phyloP scores from a whole-genome alignment of 2,113 vertebrate genomes.

The Tetrao urogallus region DNA sequence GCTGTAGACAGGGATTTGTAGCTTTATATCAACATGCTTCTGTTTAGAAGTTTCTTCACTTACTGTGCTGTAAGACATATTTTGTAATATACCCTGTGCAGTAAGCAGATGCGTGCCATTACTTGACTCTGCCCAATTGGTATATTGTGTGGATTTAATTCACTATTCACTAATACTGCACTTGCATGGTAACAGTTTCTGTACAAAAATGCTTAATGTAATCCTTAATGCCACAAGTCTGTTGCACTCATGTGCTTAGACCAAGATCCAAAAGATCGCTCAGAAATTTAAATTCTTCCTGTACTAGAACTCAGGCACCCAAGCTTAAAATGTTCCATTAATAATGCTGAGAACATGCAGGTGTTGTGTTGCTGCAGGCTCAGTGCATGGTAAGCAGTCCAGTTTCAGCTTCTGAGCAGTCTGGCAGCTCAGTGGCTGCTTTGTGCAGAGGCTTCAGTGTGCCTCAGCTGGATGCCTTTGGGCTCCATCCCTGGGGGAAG shows the following conservation, averaged over 20 bases:
- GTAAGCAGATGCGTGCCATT: neutral
- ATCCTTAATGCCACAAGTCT: neutral
- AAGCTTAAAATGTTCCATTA: neutral
- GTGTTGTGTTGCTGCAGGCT: neutral
- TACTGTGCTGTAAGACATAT: neutral
- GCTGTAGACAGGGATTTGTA: neutral
- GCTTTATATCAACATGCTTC: neutral
- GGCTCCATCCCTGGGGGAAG: accelerated
- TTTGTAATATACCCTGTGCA: neutral
- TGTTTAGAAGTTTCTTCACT: neutral
- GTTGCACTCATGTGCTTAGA: neutral
- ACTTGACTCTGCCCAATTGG: neutral
- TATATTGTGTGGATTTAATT: neutral
- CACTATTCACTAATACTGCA: neutral
- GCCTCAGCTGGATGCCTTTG: neutral
- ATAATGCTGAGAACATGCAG: neutral
- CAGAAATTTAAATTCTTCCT: neutral
- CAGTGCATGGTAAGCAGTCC: neutral
- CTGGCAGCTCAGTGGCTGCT: neutral
- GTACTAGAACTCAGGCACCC: neutral
- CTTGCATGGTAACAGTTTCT: neutral
- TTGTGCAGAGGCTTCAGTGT: neutral
- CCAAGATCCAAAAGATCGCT: neutral
- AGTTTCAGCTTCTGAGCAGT: neutral
- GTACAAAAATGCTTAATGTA: neutral